Percentiles rank a stretch among this genome's conserved stretches.
These are phyloP conservation scores for Esox lucius DNA, from an alignment of 2,797 vertebrate species.

Conservation along the genomic window DNA sequence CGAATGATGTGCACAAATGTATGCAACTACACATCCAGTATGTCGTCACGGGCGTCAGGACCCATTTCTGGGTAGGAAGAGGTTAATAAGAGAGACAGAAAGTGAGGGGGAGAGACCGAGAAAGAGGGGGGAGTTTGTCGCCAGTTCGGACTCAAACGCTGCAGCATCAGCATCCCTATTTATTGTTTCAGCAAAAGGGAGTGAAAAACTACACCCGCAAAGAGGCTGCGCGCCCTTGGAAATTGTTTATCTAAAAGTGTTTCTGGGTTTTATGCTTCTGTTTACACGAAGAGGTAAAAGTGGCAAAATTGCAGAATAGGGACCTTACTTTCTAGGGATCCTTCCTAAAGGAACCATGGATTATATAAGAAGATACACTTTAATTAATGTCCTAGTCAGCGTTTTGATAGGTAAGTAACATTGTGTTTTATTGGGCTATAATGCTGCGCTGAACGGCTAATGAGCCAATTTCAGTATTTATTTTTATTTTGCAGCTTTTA, in stretches of 20 bases:
- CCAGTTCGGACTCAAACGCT: conserved; percentile 51
- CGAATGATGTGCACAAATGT: no score
- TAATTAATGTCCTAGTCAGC: conserved; percentile 52
- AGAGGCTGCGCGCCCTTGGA: conserved; percentile 33
- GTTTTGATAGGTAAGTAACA: conserved; percentile 68
- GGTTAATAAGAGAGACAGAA: not conserved
- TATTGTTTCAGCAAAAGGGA: conserved; percentile 53
- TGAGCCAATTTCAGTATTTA: not conserved
- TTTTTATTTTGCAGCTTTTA: not conserved
- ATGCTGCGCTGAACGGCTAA: conserved; percentile 3
- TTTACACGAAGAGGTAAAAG: conserved; percentile 53
- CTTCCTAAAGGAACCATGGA: conserved; percentile 67
- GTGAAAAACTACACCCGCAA: conserved; percentile 39
- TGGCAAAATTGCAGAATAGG: conserved; percentile 16
- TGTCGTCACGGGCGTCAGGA: conserved; percentile 41
- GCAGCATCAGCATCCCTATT: conserved; percentile 74
- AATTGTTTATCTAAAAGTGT: not conserved
- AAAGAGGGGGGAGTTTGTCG: conserved; percentile 35
- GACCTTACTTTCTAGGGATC: conserved; percentile 49
- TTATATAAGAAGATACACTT: conserved; percentile 53
- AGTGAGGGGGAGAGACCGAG: conserved; percentile 6
- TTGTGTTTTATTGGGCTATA: not conserved
- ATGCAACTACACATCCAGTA: no score
- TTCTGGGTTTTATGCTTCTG: conserved; percentile 9
- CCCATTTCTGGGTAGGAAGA: conserved; percentile 20